Percentiles rank a stretch among this genome's conserved stretches.
Conservation (phyloP, 2,888 invertebrate genomes). For the Elmis aenea region DNA sequence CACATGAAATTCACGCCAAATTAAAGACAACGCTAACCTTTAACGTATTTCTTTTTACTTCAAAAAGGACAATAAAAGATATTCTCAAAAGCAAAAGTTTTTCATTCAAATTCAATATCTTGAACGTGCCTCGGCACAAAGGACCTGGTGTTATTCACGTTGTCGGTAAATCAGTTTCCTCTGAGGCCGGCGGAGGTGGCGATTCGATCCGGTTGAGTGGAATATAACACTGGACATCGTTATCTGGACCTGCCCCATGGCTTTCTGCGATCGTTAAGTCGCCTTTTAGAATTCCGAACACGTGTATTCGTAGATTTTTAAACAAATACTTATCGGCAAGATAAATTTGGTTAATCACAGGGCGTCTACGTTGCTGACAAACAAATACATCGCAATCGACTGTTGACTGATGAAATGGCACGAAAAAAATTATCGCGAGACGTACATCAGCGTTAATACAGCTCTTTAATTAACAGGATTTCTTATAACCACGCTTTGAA, state of each 20-base stretch:
- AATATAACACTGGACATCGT: constrained; percentile 22
- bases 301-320: constrained; percentile 20
- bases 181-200: constrained; percentile 17
- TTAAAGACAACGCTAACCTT: constrained; percentile 6
- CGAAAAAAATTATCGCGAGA: no score
- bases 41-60: constrained; percentile 3
- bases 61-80: constrained; percentile 5
- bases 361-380: constrained; percentile 16
- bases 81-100: constrained; percentile 13
- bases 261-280: constrained; percentile 22
- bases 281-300: constrained; percentile 20
- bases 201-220: constrained; percentile 23
- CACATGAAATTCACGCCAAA: constrained; percentile 1
- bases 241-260: no score
- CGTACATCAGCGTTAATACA: no score
- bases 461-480: no score
- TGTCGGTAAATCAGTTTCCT: constrained; percentile 19
- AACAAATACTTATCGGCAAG: constrained; percentile 13
- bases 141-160: constrained; percentile 14
- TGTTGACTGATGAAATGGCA: constrained; percentile 16
- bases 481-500: no score
- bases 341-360: constrained; percentile 15
- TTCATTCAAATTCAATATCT: constrained; percentile 9
- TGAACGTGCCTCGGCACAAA: constrained; percentile 19
- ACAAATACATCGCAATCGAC: no score